Evolutionary conservation across 2,888 invertebrate species (phyloP), one percentile per base, ranked within the genome.

Genomic region (Liopterus haemorrhoidalis): DNA sequence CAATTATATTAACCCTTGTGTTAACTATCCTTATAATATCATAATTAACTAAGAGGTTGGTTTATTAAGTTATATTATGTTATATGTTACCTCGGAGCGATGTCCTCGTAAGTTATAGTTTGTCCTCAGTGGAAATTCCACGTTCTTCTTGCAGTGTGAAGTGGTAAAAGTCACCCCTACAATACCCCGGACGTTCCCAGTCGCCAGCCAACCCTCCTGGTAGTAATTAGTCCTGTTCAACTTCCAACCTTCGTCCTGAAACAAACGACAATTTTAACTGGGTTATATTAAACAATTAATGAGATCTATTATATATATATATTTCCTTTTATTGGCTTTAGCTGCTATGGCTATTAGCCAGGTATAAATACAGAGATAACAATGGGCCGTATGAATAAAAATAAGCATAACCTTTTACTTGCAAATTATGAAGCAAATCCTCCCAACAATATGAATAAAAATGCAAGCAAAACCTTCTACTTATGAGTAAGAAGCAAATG

Each of bases 61-160:
- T 32, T 46, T 24, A 42, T 33, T 22, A 38, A 39, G 33, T 18
- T 33, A 37, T 19, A 19, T 19, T 25, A 31, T n/a, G 12, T 25
- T 45, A 36, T 21, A 41, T 70, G 77, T 78, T 71, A 93, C 95
- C 74, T 95, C 93, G 54, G 93, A 90, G 64, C 95, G 79, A 69
- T 97, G 97, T 33, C 96, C 96, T 51, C 97, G 79, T 49, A 97
- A 76, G 71, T 97, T 97, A 72, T 95, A 97, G 73, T 97, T 97
- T 57, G 93, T 92, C 57, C 95, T 77, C 42, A 85, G 73, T 2
- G 95, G 95, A 64, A 87, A 78, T 64, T 89, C 89, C 59, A 86
- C 81, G 57, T 85, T 85, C 58, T 86, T 85, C 58, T 85, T 81
- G 70, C 89, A 90, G 68, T 93, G 91, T 51, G 92, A 91, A 35